phyloP scores from a whole-genome alignment of 2,888 invertebrate species.

The Aspidiotus destructor region DNA sequence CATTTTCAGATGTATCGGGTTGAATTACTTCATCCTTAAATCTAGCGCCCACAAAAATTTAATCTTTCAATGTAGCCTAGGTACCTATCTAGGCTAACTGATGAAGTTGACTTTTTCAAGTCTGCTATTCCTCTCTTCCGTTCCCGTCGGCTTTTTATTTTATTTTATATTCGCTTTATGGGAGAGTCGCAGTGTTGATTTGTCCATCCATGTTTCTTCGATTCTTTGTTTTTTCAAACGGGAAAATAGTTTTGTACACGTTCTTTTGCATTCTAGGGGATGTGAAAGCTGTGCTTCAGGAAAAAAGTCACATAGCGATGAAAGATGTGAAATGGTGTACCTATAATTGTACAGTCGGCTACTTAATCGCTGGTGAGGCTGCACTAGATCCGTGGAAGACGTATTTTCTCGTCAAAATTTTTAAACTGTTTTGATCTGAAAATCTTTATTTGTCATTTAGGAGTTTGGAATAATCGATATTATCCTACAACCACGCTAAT shows the following conservation, averaged over 20 bases:
- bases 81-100: too few relatives aligned
- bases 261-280: slow-evolving; percentile 56
- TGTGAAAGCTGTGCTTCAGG: slow-evolving; percentile 73
- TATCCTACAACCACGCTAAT: slow-evolving; percentile 76
- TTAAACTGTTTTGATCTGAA: slow-evolving; percentile 1
- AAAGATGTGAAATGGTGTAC: slow-evolving; percentile 85
- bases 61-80: too few relatives aligned
- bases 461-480: slow-evolving; percentile 83
- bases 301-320: slow-evolving; percentile 80
- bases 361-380: slow-evolving; percentile 65
- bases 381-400: too few relatives aligned
- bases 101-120: too few relatives aligned
- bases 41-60: too few relatives aligned
- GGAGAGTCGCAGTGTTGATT: not conserved
- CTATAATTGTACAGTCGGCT: slow-evolving; percentile 77
- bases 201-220: not conserved
- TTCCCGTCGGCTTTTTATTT: too few relatives aligned
- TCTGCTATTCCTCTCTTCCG: too few relatives aligned
- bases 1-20: too few relatives aligned
- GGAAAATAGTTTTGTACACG: too few relatives aligned
- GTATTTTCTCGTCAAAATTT: slow-evolving; percentile 11
- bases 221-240: too few relatives aligned
- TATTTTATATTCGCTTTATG: not conserved
- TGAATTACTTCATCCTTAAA: too few relatives aligned
- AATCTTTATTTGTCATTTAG: slow-evolving; percentile 43